phyloP scores from a whole-genome alignment of 2,113 vertebrate genomes.

The Cavia porcellus region DNA sequence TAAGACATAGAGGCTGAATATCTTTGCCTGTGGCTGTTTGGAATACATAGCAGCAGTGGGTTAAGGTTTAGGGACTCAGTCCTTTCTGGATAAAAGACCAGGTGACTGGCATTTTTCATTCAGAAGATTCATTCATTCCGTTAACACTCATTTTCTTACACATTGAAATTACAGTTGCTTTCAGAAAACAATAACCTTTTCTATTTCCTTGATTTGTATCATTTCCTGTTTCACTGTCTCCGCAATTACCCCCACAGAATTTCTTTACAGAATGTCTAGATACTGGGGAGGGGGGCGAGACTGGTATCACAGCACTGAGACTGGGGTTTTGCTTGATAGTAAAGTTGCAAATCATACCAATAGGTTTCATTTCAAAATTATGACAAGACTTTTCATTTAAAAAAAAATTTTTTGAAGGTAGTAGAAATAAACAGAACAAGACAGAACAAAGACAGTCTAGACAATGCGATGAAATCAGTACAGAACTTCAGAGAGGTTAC shows the following conservation, averaged over 20 bases:
- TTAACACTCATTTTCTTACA: constrained; percentile 56
- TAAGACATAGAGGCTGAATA: constrained; percentile 52
- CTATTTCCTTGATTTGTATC: background rate
- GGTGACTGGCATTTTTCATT: background rate
- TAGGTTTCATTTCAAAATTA: constrained; percentile 61
- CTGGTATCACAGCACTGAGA: constrained; percentile 33
- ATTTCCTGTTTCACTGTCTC: background rate
- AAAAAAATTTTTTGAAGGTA: no score
- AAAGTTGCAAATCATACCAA: background rate
- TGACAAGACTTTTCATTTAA: constrained; percentile 38
- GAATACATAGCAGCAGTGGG: constrained; percentile 51
- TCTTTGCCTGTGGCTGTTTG: constrained; percentile 69
- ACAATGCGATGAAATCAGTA: no score
- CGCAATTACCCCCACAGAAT: constrained; percentile 24
- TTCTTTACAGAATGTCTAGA: background rate
- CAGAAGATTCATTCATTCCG: constrained; percentile 17
- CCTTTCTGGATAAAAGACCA: background rate
- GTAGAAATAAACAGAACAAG: no score
- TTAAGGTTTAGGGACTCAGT: background rate
- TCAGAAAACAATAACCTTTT: constrained; percentile 45
- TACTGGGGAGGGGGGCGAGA: background rate
- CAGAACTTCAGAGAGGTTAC: no score
- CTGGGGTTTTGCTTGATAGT: constrained; percentile 36
- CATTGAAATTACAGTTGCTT: constrained; percentile 64
- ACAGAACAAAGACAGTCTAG: no score